A percentile compares a stretch with the other conserved stretches of the same genome.
These are phyloP conservation scores for Pardosa pseudoannulata DNA, from an alignment of 2,888 invertebrate genomes.

Conservation along the genomic window DNA sequence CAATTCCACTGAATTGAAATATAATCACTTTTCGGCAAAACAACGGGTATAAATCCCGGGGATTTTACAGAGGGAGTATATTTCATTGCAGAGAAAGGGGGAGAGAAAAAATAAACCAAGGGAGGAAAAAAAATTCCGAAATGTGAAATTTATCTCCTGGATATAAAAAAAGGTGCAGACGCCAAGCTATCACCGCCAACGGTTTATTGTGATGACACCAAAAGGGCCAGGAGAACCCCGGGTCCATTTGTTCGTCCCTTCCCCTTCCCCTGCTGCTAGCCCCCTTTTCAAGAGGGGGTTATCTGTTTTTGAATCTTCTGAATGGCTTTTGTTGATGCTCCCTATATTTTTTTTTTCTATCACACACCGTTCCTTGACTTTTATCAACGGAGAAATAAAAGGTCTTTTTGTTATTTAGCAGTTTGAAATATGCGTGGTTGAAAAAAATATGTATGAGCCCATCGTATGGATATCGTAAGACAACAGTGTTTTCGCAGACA, in stretches of 20 bases:
- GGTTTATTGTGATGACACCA: conserved; percentile 61
- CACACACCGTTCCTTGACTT: neutral
- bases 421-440: too few relatives aligned
- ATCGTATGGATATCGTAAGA: too few relatives aligned
- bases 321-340: neutral
- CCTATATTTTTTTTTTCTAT: neutral
- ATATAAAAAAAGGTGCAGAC: neutral
- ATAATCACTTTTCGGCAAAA: conserved; percentile 66
- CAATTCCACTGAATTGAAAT: conserved; percentile 61
- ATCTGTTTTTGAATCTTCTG: neutral
- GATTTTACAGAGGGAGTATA: conserved; percentile 52
- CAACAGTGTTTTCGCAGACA: too few relatives aligned
- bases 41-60: conserved; percentile 56
- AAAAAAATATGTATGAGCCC: too few relatives aligned
- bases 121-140: conserved; percentile 20
- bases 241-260: conserved; percentile 4
- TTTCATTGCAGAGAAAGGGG: conserved; percentile 24
- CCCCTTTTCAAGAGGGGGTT: too few relatives aligned
- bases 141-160: neutral
- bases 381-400: neutral
- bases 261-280: too few relatives aligned
- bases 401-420: too few relatives aligned
- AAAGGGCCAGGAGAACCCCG: conserved; percentile 30
- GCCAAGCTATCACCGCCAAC: conserved; percentile 21
- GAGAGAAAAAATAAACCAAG: neutral